A percentile compares a stretch with the other conserved stretches of the same genome.
These are phyloP conservation scores for Lycodopsis pacificus DNA, from an alignment of 2,797 vertebrate species.

Conservation along the genomic window DNA sequence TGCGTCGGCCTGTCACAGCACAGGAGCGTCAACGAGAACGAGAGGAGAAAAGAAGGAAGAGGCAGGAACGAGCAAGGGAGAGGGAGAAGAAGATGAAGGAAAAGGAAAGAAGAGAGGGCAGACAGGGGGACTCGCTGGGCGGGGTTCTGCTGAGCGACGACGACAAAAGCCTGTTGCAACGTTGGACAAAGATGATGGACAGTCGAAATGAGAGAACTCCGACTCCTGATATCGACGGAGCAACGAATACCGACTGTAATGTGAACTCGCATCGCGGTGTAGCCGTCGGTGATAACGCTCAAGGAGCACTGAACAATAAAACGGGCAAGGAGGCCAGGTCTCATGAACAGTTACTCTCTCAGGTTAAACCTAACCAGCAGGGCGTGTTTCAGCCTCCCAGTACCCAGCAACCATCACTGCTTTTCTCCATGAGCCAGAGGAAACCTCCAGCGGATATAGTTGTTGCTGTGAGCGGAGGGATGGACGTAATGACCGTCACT, in stretches of 20 bases:
- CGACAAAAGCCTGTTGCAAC: conserved; percentile 92
- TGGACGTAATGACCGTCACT: conserved; percentile 68
- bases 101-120: conserved; percentile 88
- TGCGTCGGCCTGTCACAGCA: conserved; percentile 90
- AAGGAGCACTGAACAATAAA: conserved; percentile 61
- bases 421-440: conserved; percentile 74
- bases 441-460: conserved; percentile 73
- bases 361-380: conserved; percentile 70
- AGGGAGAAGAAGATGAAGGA: conserved; percentile 91
- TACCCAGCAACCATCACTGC: conserved; percentile 62
- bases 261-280: conserved; percentile 36
- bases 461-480: conserved; percentile 65
- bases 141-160: conserved; percentile 92
- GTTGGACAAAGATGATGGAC: conserved; percentile 93
- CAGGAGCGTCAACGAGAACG: conserved; percentile 93
- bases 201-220: conserved; percentile 77
- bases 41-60: conserved; percentile 91
- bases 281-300: conserved; percentile 42
- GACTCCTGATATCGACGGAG: conserved; percentile 48
- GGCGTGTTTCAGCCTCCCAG: conserved; percentile 71
- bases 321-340: conserved; percentile 62
- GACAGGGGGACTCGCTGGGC: conserved; percentile 85
- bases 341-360: conserved; percentile 69
- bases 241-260: conserved; percentile 70
- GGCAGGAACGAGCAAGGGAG: conserved; percentile 91